Conservation (phyloP, 2,797 vertebrate species). For the Alfaro cultratus region DNA sequence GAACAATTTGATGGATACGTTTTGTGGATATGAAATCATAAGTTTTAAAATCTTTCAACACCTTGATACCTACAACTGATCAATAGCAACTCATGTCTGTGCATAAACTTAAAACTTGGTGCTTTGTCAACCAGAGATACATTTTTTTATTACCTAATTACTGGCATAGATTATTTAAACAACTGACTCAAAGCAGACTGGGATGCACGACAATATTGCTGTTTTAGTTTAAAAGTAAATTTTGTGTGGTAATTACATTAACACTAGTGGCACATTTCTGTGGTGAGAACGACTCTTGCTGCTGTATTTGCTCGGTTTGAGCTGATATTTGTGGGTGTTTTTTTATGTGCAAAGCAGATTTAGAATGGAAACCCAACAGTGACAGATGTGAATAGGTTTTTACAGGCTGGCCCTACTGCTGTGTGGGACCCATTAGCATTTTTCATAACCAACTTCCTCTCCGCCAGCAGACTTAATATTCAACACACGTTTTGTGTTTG, state of each 20-base stretch:
- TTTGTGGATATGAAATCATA: not conserved
- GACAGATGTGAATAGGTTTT: conserved; percentile 66
- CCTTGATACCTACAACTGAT: not conserved
- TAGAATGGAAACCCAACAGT: conserved; percentile 30
- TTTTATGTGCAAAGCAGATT: conserved; percentile 45
- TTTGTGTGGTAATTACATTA: not conserved
- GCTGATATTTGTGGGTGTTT: conserved; percentile 50
- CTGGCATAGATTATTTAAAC: not conserved
- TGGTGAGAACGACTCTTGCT: not conserved
- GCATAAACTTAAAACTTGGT: not conserved
- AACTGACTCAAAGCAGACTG: not conserved
- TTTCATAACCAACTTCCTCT: conserved; percentile 62
- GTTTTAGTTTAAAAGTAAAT: not conserved
- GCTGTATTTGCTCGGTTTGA: conserved; percentile 21
- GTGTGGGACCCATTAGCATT: conserved; percentile 72
- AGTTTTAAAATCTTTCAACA: not conserved
- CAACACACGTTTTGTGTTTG: conserved; percentile 63
- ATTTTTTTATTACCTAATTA: not conserved
- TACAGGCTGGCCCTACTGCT: conserved; percentile 70
- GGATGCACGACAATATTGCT: not conserved
- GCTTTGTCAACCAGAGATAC: not conserved
- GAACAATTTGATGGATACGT: not conserved
- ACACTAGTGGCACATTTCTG: not conserved
- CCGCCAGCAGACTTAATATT: conserved; percentile 50
- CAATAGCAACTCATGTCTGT: not conserved